These are phyloP conservation scores for Drosophila tanythrix DNA, from an alignment of 2,888 invertebrate genomes.

Conservation along the genomic window DNA sequence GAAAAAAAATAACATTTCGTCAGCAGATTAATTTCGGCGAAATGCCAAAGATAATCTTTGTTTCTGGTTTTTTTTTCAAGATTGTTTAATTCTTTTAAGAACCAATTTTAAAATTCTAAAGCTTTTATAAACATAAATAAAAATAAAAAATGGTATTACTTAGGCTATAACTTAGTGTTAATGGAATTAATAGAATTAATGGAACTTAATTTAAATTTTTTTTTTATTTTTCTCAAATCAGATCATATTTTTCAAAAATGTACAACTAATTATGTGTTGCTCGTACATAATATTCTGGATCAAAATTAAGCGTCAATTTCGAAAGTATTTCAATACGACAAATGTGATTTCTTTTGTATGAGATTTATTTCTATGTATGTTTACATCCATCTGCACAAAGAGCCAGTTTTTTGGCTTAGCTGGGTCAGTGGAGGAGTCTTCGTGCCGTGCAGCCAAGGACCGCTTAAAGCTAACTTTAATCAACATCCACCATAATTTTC, in stretches of 20 bases:
- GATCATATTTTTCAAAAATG: rapidly evolving
- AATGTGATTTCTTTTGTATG: background rate
- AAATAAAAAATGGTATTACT: background rate
- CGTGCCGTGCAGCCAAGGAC: background rate
- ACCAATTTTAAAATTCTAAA: too few species aligned
- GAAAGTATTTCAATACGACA: background rate
- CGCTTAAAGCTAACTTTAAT: background rate
- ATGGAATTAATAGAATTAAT: background rate
- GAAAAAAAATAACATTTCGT: too few species aligned
- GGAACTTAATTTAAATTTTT: background rate
- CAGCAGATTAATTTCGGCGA: too few species aligned
- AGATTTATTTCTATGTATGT: background rate
- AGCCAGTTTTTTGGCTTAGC: background rate
- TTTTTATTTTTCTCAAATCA: too few species aligned
- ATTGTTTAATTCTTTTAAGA: too few species aligned
- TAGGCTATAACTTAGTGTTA: background rate
- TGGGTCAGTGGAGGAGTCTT: background rate
- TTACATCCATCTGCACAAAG: background rate
- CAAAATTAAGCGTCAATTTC: background rate
- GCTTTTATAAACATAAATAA: too few species aligned
- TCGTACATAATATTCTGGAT: background rate
- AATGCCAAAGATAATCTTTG: too few species aligned
- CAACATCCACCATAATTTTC: background rate
- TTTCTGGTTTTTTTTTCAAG: background rate
- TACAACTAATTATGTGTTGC: background rate